Conservation (phyloP, 2,797 vertebrate species). For the Cynodonichthys magdalenae region DNA sequence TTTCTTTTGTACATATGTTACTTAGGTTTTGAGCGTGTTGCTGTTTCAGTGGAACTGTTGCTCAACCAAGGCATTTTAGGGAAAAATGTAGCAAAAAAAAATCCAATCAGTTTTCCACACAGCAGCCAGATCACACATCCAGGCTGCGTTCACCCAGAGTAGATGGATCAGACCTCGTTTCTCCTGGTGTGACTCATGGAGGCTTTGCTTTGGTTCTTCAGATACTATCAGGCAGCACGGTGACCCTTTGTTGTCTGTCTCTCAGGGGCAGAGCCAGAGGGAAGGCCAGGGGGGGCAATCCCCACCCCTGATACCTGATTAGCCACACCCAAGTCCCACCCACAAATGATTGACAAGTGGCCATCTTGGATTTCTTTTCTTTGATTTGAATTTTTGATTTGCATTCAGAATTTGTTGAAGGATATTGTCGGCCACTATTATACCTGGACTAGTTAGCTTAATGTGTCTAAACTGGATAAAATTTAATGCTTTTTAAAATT, state of each 20-base stretch:
- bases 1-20: slow-evolving; percentile 16
- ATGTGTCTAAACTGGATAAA: too few species aligned
- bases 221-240: slow-evolving; percentile 48
- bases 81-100: slow-evolving; percentile 45
- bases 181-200: slow-evolving; percentile 44
- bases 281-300: too few species aligned
- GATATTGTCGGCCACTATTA: too few species aligned
- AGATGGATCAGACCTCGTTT: slow-evolving; percentile 48
- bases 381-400: too few species aligned
- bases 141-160: slow-evolving; percentile 65
- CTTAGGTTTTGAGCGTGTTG: slow-evolving; percentile 19
- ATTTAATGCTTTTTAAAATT: too few species aligned
- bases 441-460: too few species aligned
- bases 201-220: slow-evolving; percentile 46
- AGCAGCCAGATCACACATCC: slow-evolving; percentile 50
- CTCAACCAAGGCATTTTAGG: slow-evolving; percentile 42
- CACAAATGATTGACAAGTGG: too few species aligned
- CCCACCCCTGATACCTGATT: too few species aligned
- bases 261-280: too few species aligned
- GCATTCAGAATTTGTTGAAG: too few species aligned
- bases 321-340: too few species aligned
- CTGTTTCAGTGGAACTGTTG: slow-evolving; percentile 23
- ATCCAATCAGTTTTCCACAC: slow-evolving; percentile 63
- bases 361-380: too few species aligned
- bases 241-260: neutral